phyloP scores from a whole-genome alignment of 2,797 vertebrate species.

The Microctenopoma stevenorrisi region DNA sequence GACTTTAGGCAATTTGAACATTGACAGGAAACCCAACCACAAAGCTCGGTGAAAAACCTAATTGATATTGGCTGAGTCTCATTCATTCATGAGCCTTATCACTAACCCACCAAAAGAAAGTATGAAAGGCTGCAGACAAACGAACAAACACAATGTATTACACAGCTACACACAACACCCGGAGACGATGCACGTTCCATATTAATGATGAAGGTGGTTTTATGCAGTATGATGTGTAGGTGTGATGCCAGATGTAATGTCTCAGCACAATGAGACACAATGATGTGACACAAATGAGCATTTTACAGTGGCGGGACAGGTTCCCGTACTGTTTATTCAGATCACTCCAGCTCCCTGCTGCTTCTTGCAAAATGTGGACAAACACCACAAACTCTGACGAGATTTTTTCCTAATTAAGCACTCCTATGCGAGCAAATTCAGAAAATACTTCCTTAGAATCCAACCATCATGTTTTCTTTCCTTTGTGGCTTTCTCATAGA shows the following conservation, averaged over 20 bases:
- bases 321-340: conserved; percentile 40
- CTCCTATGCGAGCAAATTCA: conserved; percentile 26
- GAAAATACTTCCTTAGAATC: conserved; percentile 23
- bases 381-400: conserved; percentile 52
- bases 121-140: conserved; percentile 5
- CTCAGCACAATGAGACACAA: conserved; percentile 13
- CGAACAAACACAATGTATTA: neutral
- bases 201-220: conserved; percentile 11
- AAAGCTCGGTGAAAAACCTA: neutral
- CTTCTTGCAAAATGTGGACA: conserved; percentile 57
- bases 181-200: neutral
- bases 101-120: neutral
- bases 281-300: conserved; percentile 37
- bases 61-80: neutral
- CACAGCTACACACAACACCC: neutral
- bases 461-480: conserved; percentile 37
- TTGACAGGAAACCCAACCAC: neutral
- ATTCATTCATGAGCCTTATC: neutral
- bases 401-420: conserved; percentile 65
- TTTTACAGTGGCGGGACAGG: conserved; percentile 34
- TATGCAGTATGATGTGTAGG: conserved; percentile 15
- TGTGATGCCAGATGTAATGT: conserved; percentile 21
- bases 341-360: conserved; percentile 41
- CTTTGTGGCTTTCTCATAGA: conserved; percentile 51
- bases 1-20: neutral